phyloP scores from a whole-genome alignment of 2,888 invertebrate species.

The Mesodorylaimus sp. region DNA sequence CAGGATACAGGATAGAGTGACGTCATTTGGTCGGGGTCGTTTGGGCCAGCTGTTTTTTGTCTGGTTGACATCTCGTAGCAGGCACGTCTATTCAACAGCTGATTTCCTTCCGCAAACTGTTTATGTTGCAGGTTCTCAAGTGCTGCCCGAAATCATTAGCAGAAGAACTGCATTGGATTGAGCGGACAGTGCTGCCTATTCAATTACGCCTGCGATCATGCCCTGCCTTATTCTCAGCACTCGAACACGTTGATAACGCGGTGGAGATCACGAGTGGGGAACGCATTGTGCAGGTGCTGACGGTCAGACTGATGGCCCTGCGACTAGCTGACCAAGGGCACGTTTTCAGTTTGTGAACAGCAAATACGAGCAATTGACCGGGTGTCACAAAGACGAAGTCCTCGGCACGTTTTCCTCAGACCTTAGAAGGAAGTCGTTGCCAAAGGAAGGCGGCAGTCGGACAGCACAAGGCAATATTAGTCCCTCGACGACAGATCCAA shows the following conservation, averaged over 20 bases:
- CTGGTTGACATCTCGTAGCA: background rate
- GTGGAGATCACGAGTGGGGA: slow-evolving; percentile 7
- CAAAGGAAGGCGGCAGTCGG: no score
- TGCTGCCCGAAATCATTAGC: background rate
- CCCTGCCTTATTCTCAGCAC: slow-evolving; percentile 5
- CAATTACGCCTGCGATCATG: background rate
- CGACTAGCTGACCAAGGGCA: no score
- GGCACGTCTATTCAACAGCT: background rate
- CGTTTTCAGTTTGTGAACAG: slow-evolving; percentile 35
- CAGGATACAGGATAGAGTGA: no score
- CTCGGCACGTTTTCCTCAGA: slow-evolving; percentile 25
- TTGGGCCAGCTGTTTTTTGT: background rate
- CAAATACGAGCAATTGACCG: slow-evolving; percentile 34
- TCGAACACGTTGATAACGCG: slow-evolving; percentile 4
- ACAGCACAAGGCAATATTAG: no score
- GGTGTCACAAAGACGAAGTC: slow-evolving; percentile 32
- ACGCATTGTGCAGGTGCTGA: slow-evolving; percentile 6
- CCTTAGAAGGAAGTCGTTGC: slow-evolving; percentile 15
- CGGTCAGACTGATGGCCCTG: background rate
- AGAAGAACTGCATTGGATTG: background rate
- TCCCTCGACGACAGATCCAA: no score
- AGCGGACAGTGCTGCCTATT: slow-evolving; percentile 1
- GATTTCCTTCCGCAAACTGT: background rate
- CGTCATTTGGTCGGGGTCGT: no score
- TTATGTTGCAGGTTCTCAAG: background rate